Evolutionary conservation across 2,888 invertebrate species (phyloP), one percentile per base, ranked within the genome.

Genomic region (Clepsis dumicolana): DNA sequence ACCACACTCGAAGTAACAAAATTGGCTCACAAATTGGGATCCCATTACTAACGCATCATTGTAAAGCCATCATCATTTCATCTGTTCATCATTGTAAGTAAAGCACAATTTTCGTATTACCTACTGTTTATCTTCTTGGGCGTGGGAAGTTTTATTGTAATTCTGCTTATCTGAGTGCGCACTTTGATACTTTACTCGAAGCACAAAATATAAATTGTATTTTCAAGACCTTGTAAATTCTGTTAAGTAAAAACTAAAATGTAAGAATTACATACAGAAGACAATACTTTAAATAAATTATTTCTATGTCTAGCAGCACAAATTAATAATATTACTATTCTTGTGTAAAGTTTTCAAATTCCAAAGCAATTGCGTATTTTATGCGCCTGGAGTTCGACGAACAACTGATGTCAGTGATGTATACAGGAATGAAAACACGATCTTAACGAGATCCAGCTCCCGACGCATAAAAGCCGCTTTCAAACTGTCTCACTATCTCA

Each of bases 1-100:
- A 93, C 93, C 91, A 88, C 81, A 88, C 83, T 84, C 80, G 85
- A 90, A 85, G 91, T 92, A 89, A 92, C 90, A 80, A 89, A 89
- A 93, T 93, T 92, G 93, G 93, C 92, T 90, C 91, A 89, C 88
- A 84, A 88, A 92, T 91, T 91, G 90, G 93, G 91, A 91, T 86
- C 80, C 87, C 91, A 91, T 92, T 93, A 93, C 93, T 93, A 93
- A 93, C 92, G 92, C 92, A 91, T 92, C 93, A 93, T 88, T 91
- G 90, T 90, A 87, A 87, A 88, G 88, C 82, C 87, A 90, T 86
- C 89, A 88, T 85, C 91, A 90, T 90, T 86, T 79, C 91, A 90
- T 89, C 88, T 81, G 87, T 84, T 81, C 87, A 88, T 89, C 83
- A 79, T 90, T 89, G 93, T 93, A 93, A 93, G 93, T 93, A 93